A percentile compares a stretch with the other conserved stretches of the same genome.
Evolutionary conservation across 1,140 invertebrate species (phyloP).

Genomic region (Drosophila tristis): DNA sequence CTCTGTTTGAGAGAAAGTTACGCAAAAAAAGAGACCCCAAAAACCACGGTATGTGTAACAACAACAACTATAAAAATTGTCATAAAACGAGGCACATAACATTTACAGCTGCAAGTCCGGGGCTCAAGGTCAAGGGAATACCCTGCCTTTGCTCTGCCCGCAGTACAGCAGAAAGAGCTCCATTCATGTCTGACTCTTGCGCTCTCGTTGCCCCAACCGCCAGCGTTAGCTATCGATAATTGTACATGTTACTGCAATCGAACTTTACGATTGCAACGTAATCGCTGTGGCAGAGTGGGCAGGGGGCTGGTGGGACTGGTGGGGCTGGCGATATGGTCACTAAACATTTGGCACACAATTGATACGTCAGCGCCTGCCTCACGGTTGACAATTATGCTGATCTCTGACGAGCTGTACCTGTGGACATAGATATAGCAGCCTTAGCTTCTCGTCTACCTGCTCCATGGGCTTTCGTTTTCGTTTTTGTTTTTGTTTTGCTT

Average conservation of each 20-base stretch:
- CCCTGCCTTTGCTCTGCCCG: conserved; percentile 4
- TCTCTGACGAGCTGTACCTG: conserved; percentile 25
- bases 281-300: neutral
- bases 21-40: conserved; percentile 56
- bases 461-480: conserved; percentile 25
- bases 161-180: conserved; percentile 34
- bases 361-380: conserved; percentile 65
- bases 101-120: conserved; percentile 35
- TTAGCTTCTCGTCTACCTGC: too few species aligned
- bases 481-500: conserved; percentile 7
- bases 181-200: conserved; percentile 41
- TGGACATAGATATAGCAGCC: neutral
- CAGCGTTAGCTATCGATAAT: conserved; percentile 45
- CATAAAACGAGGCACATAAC: conserved; percentile 59
- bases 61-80: conserved; percentile 29
- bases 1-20: conserved; percentile 66
- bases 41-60: conserved; percentile 17
- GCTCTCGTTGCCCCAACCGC: neutral
- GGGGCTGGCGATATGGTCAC: conserved; percentile 73
- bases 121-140: conserved; percentile 71
- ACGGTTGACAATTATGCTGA: conserved; percentile 75
- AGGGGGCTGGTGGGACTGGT: neutral
- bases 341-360: conserved; percentile 82
- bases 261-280: conserved; percentile 30
- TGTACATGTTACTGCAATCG: conserved; percentile 49